Evolutionary conservation across 2,113 vertebrate species (phyloP), one percentile per base, ranked within the genome.

Genomic region (Maccullochella peelii): DNA sequence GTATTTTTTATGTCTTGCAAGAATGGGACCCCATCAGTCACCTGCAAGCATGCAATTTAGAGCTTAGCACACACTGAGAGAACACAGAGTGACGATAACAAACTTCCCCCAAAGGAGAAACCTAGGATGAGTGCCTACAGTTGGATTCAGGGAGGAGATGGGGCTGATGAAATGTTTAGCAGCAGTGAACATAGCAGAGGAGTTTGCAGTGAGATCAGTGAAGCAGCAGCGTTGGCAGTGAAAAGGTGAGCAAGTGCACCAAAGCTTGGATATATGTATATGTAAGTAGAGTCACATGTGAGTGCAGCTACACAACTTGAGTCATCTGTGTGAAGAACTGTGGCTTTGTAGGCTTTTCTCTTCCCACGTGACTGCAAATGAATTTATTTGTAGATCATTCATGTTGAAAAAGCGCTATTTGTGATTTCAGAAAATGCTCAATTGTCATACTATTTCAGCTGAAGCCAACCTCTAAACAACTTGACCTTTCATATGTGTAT

Each of bases 81-180:
- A 73, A 36, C 63, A 50, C 0, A 0, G 8, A 11, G 42, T 55
- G 57, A 72, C 2, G 25, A 73, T 8, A 62, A 55, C 59, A 73
- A 55, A 69, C 54, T n/a, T 8, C 36, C 58, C 81, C 30, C 27
- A 2, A 4, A 54, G 74, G 71, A 79, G 44, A 52, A 73, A 44
- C 21, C 68, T 40, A 3, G 50, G 67, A 33, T 74, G 25, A 4
- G 18, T 21, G 36, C 54, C 80, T 58, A 52, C 70, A 86, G 80
- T 82, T 87, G 79, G 79, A 80, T 80, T 67, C 61, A 55, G n/a
- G 21, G 49, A 67, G 71, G 78, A 82, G 68, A 20, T 6, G 52
- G 9, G 52, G 55, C 25, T 75, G 73, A 59, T 57, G 67, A 83
- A 73, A 77, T 80, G 59, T 33, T 87, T 40, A 79, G 59, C 58